Conservation (phyloP, 2,797 vertebrate genomes). For the Siniperca obscura region DNA sequence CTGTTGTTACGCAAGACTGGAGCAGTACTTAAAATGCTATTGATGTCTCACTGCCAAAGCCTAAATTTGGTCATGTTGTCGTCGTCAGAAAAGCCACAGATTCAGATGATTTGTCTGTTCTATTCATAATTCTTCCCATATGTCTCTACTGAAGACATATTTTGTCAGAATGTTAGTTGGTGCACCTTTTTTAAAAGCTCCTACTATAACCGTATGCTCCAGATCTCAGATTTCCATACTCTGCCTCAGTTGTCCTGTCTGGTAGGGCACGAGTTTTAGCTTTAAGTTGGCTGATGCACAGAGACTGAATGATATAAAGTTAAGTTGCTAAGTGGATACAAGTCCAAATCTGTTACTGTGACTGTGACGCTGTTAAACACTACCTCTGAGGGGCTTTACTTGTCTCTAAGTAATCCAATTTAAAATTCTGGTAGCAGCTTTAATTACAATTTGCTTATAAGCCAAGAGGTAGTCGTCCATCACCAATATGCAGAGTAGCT, state of each 20-base stretch:
- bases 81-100: constrained; percentile 3
- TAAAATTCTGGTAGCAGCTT: constrained; percentile 28
- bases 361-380: constrained; percentile 12
- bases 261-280: neutral
- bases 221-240: constrained; percentile 9
- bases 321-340: constrained; percentile 6
- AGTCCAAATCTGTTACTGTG: constrained; percentile 8
- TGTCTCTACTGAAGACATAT: neutral
- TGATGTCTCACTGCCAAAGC: constrained; percentile 27
- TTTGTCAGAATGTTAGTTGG: neutral
- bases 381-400: constrained; percentile 16
- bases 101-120: constrained; percentile 5
- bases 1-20: constrained; percentile 35
- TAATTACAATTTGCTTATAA: constrained; percentile 57
- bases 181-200: neutral
- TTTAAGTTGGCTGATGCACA: neutral
- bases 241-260: neutral
- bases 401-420: constrained; percentile 44
- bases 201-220: neutral
- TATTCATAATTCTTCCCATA: neutral
- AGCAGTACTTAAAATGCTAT: constrained; percentile 35
- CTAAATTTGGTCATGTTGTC: constrained; percentile 29
- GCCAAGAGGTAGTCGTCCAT: constrained; percentile 40
- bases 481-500: constrained; percentile 35
- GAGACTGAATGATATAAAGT: neutral